Conservation (phyloP, 53 echinoderm and acorn worm genomes). For the Echinometra lucunter region DNA sequence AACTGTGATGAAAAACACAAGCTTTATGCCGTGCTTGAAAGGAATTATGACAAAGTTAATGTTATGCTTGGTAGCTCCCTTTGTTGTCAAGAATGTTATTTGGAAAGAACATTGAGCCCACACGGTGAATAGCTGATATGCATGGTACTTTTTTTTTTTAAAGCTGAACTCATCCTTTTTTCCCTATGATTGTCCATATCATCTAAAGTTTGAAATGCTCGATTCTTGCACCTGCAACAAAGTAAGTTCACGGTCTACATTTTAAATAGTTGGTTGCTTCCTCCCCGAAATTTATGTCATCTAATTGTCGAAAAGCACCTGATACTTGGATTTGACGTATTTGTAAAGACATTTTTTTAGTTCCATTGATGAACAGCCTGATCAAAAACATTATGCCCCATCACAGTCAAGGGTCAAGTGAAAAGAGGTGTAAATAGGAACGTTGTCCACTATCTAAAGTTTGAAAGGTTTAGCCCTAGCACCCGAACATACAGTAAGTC, state of each 20-base stretch:
- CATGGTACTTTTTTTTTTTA: no score
- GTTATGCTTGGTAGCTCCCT: no score
- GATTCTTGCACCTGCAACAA: no score
- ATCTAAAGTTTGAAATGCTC: no score
- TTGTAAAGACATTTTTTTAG: neutral
- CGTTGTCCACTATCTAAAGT: neutral
- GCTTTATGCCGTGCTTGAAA: no score
- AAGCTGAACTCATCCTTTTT: no score
- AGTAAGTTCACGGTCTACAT: no score
- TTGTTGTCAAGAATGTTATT: neutral
- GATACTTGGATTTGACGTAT: neutral
- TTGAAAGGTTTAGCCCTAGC: neutral
- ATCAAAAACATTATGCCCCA: neutral
- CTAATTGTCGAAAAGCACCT: neutral
- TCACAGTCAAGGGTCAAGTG: neutral
- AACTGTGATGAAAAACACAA: no score
- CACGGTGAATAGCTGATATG: no score
- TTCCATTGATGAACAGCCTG: neutral
- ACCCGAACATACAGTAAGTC: neutral
- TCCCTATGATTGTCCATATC: no score
- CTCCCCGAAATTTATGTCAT: neutral
- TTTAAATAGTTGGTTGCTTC: no score
- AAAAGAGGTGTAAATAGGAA: neutral
- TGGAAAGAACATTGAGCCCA: neutral
- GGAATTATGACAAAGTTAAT: no score